Percentiles rank a stretch among this genome's conserved stretches.
Evolutionary conservation across 1,140 invertebrate species (phyloP).

Genomic region (Liolophura sinensis): DNA sequence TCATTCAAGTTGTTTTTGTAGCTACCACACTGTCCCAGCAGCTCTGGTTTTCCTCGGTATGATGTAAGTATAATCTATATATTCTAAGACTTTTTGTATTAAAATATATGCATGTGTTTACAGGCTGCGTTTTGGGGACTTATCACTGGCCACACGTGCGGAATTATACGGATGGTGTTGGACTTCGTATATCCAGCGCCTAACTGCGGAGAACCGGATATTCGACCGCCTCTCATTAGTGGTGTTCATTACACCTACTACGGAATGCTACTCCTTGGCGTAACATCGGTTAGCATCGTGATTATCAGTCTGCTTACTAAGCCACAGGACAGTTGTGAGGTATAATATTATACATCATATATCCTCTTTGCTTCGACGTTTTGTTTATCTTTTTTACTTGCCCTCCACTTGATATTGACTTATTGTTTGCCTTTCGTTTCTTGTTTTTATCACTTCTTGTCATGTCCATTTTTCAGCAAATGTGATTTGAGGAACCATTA

Average conservation of each 20-base stretch:
- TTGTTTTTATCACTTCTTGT: too few relatives aligned
- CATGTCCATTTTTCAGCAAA: too few relatives aligned
- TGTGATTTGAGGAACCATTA: too few relatives aligned
- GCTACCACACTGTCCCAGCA: not conserved
- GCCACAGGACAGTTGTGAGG: conserved; percentile 11
- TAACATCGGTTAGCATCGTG: conserved; percentile 46
- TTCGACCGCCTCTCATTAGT: conserved; percentile 37
- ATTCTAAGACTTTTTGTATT: not conserved
- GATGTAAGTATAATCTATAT: not conserved
- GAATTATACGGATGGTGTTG: conserved; percentile 55
- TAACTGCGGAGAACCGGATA: conserved; percentile 47
- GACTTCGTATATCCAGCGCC: conserved; percentile 55
- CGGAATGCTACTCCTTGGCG: conserved; percentile 40
- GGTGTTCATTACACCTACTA: conserved; percentile 57
- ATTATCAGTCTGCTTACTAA: conserved; percentile 44
- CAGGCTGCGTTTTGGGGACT: conserved; percentile 66
- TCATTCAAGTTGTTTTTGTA: not conserved
- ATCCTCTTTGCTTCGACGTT: too few relatives aligned
- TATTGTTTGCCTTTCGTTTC: too few relatives aligned
- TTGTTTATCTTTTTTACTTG: too few relatives aligned
- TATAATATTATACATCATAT: too few relatives aligned
- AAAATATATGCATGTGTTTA: conserved; percentile 5
- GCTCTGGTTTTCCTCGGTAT: not conserved
- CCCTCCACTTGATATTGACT: too few relatives aligned
- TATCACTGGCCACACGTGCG: conserved; percentile 61